Evolutionary conservation across 2,797 vertebrate species (phyloP).

Genomic region (Chanos chanos): DNA sequence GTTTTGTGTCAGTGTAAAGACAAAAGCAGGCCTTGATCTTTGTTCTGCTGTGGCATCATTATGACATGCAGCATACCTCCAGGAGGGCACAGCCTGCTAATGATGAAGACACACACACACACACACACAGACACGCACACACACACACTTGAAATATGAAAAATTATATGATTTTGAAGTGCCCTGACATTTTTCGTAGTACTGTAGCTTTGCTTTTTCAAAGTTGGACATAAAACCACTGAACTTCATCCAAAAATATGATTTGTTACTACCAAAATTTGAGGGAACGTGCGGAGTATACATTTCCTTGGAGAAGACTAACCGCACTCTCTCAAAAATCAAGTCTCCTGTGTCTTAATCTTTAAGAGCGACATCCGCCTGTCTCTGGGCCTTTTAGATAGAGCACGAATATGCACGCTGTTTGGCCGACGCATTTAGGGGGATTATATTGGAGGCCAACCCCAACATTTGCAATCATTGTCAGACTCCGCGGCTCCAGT

Average conservation of each 20-base stretch:
- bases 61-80: constrained; percentile 13
- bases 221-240: too few species aligned
- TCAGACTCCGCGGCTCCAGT: neutral
- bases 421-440: constrained; percentile 1
- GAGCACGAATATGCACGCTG: neutral
- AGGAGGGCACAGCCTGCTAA: constrained; percentile 7
- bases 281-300: too few species aligned
- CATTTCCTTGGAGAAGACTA: too few species aligned
- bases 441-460: neutral
- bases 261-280: too few species aligned
- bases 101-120: constrained; percentile 14
- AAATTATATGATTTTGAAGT: too few species aligned
- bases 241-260: too few species aligned
- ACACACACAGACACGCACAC: constrained; percentile 9
- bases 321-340: too few species aligned
- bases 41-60: constrained; percentile 12
- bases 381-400: neutral
- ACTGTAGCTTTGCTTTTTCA: too few species aligned
- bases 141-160: neutral
- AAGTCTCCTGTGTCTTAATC: too few species aligned
- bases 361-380: too few species aligned
- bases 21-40: constrained; percentile 30
- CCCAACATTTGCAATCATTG: constrained; percentile 2
- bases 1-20: constrained; percentile 17
- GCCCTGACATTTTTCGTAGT: too few species aligned